Conservation (phyloP, 2,797 vertebrate species). For the Tapirus indicus region DNA sequence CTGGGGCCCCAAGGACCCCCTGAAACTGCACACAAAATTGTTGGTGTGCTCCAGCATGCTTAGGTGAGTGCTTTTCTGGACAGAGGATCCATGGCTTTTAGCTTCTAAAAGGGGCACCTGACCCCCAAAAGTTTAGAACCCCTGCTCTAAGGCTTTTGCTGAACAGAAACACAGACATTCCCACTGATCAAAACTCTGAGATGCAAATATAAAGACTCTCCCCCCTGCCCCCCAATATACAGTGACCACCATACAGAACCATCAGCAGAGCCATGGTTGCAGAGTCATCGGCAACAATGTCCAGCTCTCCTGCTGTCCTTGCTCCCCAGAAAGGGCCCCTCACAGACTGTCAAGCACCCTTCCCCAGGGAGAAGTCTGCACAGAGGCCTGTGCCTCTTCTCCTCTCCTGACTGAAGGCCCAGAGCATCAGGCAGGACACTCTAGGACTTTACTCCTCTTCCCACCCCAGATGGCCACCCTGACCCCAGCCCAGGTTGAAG, state of each 20-base stretch:
- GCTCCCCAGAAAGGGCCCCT: neutral
- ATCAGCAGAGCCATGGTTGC: too few species aligned
- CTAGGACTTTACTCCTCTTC: neutral
- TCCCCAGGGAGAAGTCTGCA: neutral
- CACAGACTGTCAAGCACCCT: neutral
- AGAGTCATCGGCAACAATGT: neutral
- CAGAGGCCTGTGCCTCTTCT: neutral
- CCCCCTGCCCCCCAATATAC: neutral
- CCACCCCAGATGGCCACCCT: too few species aligned
- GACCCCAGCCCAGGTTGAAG: neutral
- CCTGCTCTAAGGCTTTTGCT: neutral
- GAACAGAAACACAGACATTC: slow-evolving; percentile 1
- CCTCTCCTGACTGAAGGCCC: neutral
- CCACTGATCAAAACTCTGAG: neutral
- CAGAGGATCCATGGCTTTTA: slow-evolving; percentile 5
- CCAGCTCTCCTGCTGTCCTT: neutral
- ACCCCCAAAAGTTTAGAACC: neutral
- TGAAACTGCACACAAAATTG: slow-evolving; percentile 5
- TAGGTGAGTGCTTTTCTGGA: neutral
- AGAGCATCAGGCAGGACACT: neutral
- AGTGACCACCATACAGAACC: neutral
- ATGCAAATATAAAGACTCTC: neutral
- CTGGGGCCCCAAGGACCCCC: neutral
- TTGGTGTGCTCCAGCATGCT: neutral
- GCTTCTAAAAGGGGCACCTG: slow-evolving; percentile 3